Conservation (phyloP, 2,113 vertebrate genomes). For the Erpornis zantholeuca region DNA sequence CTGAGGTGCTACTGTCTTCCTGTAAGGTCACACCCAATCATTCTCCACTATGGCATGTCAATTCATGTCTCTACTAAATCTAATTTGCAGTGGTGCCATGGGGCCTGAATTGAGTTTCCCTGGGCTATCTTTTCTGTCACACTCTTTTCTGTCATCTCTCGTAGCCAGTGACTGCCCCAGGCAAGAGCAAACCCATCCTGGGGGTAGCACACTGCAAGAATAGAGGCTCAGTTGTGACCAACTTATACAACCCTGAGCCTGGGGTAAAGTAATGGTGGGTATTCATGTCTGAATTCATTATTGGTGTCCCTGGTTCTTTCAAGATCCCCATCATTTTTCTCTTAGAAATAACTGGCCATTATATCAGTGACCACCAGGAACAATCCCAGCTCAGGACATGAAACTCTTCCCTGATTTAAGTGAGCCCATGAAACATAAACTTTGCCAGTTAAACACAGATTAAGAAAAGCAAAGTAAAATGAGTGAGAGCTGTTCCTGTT, state of each 20-base stretch:
- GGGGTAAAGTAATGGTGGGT: neutral
- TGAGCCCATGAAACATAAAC: neutral
- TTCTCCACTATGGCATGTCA: neutral
- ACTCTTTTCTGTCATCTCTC: neutral
- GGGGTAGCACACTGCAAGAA: neutral
- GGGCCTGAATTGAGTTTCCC: neutral
- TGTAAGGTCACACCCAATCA: neutral
- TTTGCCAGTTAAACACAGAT: neutral
- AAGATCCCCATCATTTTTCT: neutral
- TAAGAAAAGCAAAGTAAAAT: neutral
- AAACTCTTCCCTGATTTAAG: neutral
- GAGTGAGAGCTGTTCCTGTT: neutral
- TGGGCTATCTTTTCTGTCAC: neutral
- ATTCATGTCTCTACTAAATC: neutral
- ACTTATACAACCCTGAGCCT: neutral
- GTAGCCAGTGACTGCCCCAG: neutral
- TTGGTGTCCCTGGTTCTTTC: neutral
- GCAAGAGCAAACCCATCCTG: neutral
- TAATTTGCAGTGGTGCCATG: neutral
- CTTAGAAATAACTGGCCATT: neutral
- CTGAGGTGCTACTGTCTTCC: neutral
- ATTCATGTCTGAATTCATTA: neutral
- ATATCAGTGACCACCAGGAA: neutral
- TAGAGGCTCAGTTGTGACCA: rapidly evolving
- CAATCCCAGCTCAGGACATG: neutral